Conservation (phyloP, 2,113 vertebrate genomes). For the Microtus oregoni region DNA sequence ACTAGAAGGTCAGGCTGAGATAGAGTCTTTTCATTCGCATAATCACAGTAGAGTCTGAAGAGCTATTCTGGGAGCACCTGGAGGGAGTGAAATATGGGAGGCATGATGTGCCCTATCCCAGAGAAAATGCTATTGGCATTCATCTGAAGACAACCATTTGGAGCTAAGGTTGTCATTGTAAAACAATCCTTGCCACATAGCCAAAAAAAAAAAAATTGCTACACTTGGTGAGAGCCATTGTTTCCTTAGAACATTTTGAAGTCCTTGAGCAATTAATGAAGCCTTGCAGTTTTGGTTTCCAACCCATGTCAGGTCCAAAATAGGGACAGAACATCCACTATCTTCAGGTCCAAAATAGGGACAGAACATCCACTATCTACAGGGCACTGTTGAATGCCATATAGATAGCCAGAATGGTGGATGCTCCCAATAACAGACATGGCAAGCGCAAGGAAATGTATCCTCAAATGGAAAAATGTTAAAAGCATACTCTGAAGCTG, state of each 20-base stretch:
- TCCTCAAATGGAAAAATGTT: not conserved
- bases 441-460: not conserved
- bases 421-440: not conserved
- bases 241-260: not conserved
- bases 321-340: not conserved
- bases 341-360: not conserved
- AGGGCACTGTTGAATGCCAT: not conserved
- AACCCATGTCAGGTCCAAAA: not conserved
- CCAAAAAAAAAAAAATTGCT: not conserved
- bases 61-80: not conserved
- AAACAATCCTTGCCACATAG: not conserved
- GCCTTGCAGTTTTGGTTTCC: not conserved
- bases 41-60: slow-evolving; percentile 57
- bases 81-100: not conserved
- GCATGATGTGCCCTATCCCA: not conserved
- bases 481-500: not conserved
- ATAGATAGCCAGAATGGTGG: rapidly evolving
- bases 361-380: not conserved
- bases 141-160: not conserved
- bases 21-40: slow-evolving; percentile 58
- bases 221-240: not conserved
- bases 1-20: slow-evolving; percentile 70
- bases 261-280: not conserved
- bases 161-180: not conserved
- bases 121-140: not conserved